Evolutionary conservation across 2,797 vertebrate species (phyloP).

Genomic region (Zenarchopterus dispar): DNA sequence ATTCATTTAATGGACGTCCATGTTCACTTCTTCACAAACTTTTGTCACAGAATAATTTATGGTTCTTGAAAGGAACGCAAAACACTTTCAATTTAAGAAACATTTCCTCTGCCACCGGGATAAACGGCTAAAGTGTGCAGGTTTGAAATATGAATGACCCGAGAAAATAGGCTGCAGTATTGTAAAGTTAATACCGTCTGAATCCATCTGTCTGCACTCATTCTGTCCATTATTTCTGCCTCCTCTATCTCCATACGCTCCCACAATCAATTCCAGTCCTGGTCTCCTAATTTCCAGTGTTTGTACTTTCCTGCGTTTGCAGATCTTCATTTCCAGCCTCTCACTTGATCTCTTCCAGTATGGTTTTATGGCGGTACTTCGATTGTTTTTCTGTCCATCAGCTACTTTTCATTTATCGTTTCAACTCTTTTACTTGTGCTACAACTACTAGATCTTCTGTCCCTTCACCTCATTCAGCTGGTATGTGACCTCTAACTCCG

Average conservation of each 20-base stretch:
- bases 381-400: too few species aligned
- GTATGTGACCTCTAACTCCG: neutral
- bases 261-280: too few species aligned
- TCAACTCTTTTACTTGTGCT: too few species aligned
- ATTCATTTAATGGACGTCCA: conserved; percentile 66
- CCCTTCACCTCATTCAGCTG: neutral
- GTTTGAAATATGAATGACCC: conserved; percentile 75
- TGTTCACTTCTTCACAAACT: conserved; percentile 38
- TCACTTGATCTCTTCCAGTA: too few species aligned
- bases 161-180: conserved; percentile 24
- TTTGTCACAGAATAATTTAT: conserved; percentile 75
- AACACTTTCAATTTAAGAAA: conserved; percentile 62
- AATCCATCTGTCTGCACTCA: conserved; percentile 10
- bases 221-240: neutral
- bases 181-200: conserved; percentile 13
- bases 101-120: conserved; percentile 12
- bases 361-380: too few species aligned
- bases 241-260: neutral
- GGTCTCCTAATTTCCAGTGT: too few species aligned
- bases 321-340: too few species aligned
- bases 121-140: conserved; percentile 23
- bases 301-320: too few species aligned
- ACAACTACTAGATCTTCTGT: too few species aligned
- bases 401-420: too few species aligned
- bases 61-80: conserved; percentile 63